Percentiles rank a stretch among this genome's conserved stretches.
Conservation (phyloP, 2,797 vertebrate species). For the Gallinago solitaria region DNA sequence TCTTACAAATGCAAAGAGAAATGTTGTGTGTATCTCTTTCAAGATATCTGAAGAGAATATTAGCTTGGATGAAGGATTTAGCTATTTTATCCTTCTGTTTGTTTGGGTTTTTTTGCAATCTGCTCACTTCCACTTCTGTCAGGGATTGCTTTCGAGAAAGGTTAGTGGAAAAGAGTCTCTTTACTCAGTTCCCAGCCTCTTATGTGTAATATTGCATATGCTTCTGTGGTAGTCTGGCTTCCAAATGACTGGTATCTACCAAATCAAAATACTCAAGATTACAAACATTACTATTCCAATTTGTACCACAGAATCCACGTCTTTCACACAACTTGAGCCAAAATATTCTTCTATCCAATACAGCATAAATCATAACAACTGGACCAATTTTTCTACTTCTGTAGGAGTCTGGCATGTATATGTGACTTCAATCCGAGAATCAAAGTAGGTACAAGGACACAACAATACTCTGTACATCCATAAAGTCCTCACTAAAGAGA, state of each 20-base stretch:
- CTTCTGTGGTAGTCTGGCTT: neutral
- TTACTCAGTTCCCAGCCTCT: neutral
- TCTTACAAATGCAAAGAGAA: neutral
- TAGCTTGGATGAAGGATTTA: neutral
- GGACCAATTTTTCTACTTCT: neutral
- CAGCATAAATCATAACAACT: neutral
- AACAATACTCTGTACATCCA: neutral
- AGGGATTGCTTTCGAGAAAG: neutral
- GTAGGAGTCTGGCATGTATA: neutral
- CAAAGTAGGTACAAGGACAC: rapidly evolving
- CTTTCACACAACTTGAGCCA: neutral
- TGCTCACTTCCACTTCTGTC: neutral
- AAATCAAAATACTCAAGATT: neutral
- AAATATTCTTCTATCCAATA: neutral
- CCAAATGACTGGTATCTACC: neutral
- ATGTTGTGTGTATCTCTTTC: neutral
- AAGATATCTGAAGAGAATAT: neutral
- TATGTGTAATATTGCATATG: neutral
- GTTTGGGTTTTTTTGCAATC: neutral
- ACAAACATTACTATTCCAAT: neutral
- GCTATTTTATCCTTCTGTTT: neutral
- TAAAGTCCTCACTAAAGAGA: neutral
- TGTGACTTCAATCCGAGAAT: neutral
- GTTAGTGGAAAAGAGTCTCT: neutral
- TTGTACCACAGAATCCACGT: neutral